Evolutionary conservation across 2,888 invertebrate species (phyloP), one percentile per base, ranked within the genome.

Genomic region (Luperina testacea): DNA sequence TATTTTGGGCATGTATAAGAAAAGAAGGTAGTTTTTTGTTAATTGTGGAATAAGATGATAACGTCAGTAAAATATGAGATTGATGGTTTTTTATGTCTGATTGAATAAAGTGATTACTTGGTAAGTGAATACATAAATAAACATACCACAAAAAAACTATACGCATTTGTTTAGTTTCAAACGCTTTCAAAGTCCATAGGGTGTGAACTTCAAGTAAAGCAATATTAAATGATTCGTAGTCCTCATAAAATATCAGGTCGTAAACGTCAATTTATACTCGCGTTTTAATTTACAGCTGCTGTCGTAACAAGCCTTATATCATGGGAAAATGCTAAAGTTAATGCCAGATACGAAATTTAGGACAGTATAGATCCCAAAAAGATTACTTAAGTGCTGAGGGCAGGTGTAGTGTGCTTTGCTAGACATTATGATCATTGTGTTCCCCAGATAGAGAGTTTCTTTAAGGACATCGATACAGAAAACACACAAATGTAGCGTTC

Each of bases 1-100:
- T 84, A 85, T 87, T 87, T 57, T 57, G 75, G 27, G 61, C 67
- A 77, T 73, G 71, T 87, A 77, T 38, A 69, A 76, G 75, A 64
- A 74, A 72, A 75, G 4, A 42, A 32, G 24, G 24, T 68, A 70
- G 61, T 61, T 76, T 80, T 80, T 48, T 51, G 11, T 74, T 78
- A 45, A 78, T 73, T 17, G 48, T 32, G n/a, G 32, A 72, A 75
- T 59, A 67, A 64, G 17, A 51, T 63, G 24, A 20, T 72, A 57
- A 57, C 67, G 38, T 68, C 15, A 51, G n/a, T 70, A 38, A 57
- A 38, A 57, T 48, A n/a, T 65, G 38, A 17, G 57, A 77, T 61
- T 80, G 45, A 83, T 80, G 8, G 67, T 9, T 38, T n/a, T 61
- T 61, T 17, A 15, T 45, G 24, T 17, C 15, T 77, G 45, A 67